These are phyloP conservation scores for Telmatochromis sp. DNA, from an alignment of 2,113 vertebrate genomes.

Conservation along the genomic window DNA sequence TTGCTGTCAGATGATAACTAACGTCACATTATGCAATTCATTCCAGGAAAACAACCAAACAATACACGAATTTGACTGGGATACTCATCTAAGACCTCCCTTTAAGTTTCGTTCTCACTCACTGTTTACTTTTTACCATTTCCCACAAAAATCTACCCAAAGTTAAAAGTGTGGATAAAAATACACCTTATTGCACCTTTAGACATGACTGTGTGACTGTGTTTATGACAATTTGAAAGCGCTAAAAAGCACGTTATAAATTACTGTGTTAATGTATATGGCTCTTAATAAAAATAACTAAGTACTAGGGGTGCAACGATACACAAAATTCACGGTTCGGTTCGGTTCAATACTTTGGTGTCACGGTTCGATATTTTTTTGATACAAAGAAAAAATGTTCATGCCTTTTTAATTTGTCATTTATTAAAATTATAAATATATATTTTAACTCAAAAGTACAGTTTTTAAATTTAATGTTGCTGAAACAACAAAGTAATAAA, in stretches of 20 bases:
- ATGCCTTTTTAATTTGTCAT: too few relatives aligned
- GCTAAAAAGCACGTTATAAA: neutral
- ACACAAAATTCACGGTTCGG: too few relatives aligned
- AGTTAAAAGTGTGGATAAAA: neutral
- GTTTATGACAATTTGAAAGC: neutral
- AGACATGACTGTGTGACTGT: neutral
- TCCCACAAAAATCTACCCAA: neutral
- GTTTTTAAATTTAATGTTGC: too few relatives aligned
- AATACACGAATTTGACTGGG: neutral
- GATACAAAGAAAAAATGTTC: too few relatives aligned
- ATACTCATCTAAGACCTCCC: neutral
- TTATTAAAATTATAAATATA: too few relatives aligned
- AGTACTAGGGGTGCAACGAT: too few relatives aligned
- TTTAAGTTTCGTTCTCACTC: neutral
- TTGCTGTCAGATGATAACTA: neutral
- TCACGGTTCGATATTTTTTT: too few relatives aligned
- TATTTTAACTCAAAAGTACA: too few relatives aligned
- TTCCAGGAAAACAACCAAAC: neutral
- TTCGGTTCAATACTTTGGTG: too few relatives aligned
- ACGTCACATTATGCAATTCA: neutral
- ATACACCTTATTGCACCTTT: neutral
- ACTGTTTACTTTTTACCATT: neutral
- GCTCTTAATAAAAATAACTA: too few relatives aligned
- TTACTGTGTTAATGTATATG: too few relatives aligned
- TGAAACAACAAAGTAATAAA: too few relatives aligned